Conservation (phyloP, 2,113 vertebrate genomes). For the Peucedramus taeniatus region DNA sequence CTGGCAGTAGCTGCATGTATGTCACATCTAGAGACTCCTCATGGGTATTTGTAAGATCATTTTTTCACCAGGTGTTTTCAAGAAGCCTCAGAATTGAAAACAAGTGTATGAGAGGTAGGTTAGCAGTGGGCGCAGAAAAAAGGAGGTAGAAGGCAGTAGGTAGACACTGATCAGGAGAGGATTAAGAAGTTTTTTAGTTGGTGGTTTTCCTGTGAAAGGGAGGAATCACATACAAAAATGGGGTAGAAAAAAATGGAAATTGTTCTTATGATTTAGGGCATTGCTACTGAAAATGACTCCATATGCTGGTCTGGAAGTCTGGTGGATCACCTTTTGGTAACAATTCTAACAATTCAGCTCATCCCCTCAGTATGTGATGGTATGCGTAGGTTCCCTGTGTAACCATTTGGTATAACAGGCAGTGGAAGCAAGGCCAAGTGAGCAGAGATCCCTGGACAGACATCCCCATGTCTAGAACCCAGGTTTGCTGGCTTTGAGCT, state of each 20-base stretch:
- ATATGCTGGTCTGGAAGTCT: neutral
- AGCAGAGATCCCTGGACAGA: neutral
- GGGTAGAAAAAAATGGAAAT: neutral
- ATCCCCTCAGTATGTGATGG: neutral
- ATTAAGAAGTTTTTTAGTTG: neutral
- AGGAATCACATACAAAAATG: neutral
- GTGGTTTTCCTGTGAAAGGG: neutral
- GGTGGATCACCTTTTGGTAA: neutral
- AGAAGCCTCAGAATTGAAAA: neutral
- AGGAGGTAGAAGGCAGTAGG: neutral
- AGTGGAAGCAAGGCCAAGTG: neutral
- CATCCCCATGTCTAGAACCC: neutral
- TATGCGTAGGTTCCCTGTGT: neutral
- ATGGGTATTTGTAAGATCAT: neutral
- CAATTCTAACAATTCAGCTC: neutral
- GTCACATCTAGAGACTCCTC: neutral
- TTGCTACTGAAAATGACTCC: neutral
- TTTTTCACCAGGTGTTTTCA: neutral
- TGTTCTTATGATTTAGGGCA: constrained; percentile 30
- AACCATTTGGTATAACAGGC: neutral
- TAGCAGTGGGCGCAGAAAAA: neutral
- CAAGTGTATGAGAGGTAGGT: neutral
- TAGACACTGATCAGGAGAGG: neutral
- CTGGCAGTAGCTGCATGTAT: neutral
- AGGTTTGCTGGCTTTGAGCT: neutral